These are phyloP conservation scores for Mycalesis mineus DNA, from an alignment of 2,888 invertebrate species.

Conservation along the genomic window DNA sequence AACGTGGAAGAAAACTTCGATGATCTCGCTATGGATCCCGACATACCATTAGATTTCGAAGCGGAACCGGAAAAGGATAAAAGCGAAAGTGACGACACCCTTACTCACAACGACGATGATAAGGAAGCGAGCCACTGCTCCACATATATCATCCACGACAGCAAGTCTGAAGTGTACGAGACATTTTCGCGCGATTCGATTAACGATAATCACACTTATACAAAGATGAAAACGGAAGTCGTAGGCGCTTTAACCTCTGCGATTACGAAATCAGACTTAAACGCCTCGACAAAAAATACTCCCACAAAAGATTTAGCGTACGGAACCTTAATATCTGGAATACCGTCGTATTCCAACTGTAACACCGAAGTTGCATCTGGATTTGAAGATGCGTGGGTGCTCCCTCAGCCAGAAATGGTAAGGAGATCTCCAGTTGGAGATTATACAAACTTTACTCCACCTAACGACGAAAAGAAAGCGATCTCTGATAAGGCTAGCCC, in stretches of 20 bases:
- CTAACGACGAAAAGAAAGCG: slow-evolving; percentile 36
- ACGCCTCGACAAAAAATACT: slow-evolving; percentile 58
- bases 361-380: slow-evolving; percentile 55
- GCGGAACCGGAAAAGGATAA: slow-evolving; percentile 45
- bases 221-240: slow-evolving; percentile 57
- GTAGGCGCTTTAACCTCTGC: slow-evolving; percentile 47
- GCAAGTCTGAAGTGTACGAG: slow-evolving; percentile 59
- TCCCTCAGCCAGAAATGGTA: slow-evolving; percentile 59
- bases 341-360: slow-evolving; percentile 65
- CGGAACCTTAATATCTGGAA: slow-evolving; percentile 57
- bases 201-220: slow-evolving; percentile 63
- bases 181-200: slow-evolving; percentile 69
- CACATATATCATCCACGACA: slow-evolving; percentile 66
- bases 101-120: slow-evolving; percentile 64
- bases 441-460: slow-evolving; percentile 45
- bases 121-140: slow-evolving; percentile 60
- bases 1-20: slow-evolving; percentile 80
- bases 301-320: slow-evolving; percentile 66
- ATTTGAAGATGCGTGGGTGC: slow-evolving; percentile 55
- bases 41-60: slow-evolving; percentile 46
- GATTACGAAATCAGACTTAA: slow-evolving; percentile 52
- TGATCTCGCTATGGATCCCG: slow-evolving; percentile 63
- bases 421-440: slow-evolving; percentile 50
- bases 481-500: slow-evolving; percentile 16
- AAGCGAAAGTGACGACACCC: slow-evolving; percentile 63